Base-by-base conservation (phyloP, 2,113 vertebrate species). In the Pachycephala philippinensis region DNA sequence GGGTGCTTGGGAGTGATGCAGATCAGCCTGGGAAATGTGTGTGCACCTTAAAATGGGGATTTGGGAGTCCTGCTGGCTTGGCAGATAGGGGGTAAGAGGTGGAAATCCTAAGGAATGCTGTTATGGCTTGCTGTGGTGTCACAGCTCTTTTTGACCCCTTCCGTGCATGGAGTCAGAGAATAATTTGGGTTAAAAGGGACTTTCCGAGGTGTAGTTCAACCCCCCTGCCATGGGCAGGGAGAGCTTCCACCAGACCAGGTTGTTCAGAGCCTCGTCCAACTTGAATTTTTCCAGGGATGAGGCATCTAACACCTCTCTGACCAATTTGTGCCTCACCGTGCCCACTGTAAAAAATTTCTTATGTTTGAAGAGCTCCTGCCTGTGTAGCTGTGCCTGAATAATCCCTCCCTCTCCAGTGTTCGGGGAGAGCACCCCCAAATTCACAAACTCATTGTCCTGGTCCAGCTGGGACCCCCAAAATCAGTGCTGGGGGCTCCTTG, bases 401-500 rank as follows among this genome's bases (percentile, higher is more conserved):
- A 1, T 63, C 20, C 31, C 5, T 50, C 13, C 15, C 6, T 37
- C 11, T 5, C 5, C 26, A 24, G 7, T 26, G 30, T 5, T 8
- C 47, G 27, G 30, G 60, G 33, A 49, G 8, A 90, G 23, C 40
- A 59, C 3, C 7, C 1, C 0, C 19, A 45, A 69, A 35, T 44
- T 27, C 66, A 49, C 33, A 42, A 49, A 50, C 10, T 35, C n/a
- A 19, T 14, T 22, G 6, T 8, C n/a, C 11, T 0, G 1, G 23
- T 57, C 15, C 2, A 0, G n/a, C 17, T 75, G 76, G 52, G 16
- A 72, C 49, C 4, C 26, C n/a, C 47, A 53, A 3, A 54, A 4
- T 0, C 2, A 37, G 11, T 1, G 0, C 7, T 23, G 20, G 5
- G 19, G 7, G 14, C 15, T 85, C 57, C 27, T 65, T 45, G 28